Evolutionary conservation across 2,888 invertebrate species (phyloP), one percentile per base, ranked within the genome.

Genomic region (Scaptomyza flava): DNA sequence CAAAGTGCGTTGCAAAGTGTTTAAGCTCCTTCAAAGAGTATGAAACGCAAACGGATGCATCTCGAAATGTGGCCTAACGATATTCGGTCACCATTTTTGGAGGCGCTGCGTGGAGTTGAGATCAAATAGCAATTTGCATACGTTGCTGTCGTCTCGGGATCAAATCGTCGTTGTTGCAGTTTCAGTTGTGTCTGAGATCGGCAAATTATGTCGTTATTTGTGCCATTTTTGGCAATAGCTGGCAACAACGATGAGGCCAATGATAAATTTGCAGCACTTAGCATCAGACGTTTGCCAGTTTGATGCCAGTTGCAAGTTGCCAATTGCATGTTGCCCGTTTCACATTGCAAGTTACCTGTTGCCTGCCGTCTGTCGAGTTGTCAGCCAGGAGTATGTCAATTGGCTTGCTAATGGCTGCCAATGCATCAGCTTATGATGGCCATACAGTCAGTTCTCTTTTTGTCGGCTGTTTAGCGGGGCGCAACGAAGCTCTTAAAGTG

Each of bases 171-270:
- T 45, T 36, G 34, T 54, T 27, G 27, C 38, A 9, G 27, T 42
- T n/a, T 33, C 6, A 6, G 42, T 36, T 64, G 58, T 30, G 72
- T 57, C 60, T 63, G 56, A 67, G 72, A 87, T 89, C 83, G 79
- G 69, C 87, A 89, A 89, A 89, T 89, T 90, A 89, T 90, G 89
- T 90, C 90, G 89, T 89, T 89, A 90, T 80, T 86, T 81, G 86
- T 87, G 87, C 90, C 90, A 89, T 89, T 89, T 89, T 89, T 86
- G 89, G 89, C 82, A 80, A 89, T 69, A 47, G 48, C 65, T 45
- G 58, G 58, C 67, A 6, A 52, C 68, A 60, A 69, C 72, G 74
- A 75, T 77, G 75, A 45, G 64, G 72, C 65, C 69, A 50, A 79
- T 81, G 82, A 85, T 82, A 87, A 87, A 82, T 82, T 77, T 68